Evolutionary conservation across 2,888 invertebrate species (phyloP), one percentile per base, ranked within the genome.

Genomic region (Cerceris rybyensis): DNA sequence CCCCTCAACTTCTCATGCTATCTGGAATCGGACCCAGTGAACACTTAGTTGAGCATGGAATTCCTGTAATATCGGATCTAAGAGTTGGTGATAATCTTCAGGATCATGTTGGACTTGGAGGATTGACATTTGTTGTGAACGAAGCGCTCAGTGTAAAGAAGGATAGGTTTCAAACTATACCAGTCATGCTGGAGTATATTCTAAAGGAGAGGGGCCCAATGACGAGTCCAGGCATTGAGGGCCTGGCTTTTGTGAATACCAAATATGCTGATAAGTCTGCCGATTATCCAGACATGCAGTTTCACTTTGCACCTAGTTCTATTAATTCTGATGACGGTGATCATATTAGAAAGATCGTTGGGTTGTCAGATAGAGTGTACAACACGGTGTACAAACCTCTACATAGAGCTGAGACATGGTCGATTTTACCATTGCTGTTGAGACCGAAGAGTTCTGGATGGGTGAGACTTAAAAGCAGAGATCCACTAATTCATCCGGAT

Each of bases 1-100:
- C 97, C 4, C 98, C 98, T 0, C 98, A 98, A 87, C 90, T 99
- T 17, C 93, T 99, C 82, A 97, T 98, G 98, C 91, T 98, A 8
- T 98, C 97, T 68, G 98, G 98, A 0, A 94, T 98, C 28, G 97
- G 97, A 0, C 97, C 97, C 0, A 94, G 94, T 2, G 96, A 96
- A 13, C 97, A 97, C 89, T 93, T 97, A 6, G 93, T 94, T 71
- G 94, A 96, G 73, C 94, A 96, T 79, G 94, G 94, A 6, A 97
- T 98, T 78, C 96, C 96, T 0, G 94, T 97, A 0, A 87, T 97
- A 8, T 94, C 95, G 1, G 95, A 97, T 91, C 91, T 97, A 0
- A 96, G 96, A 87, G 97, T 97, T 0, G 97, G 97, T 1, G 94
- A 96, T 86, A 97, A 98, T 90, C 93, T 98, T 63, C 98, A 98